phyloP scores from a whole-genome alignment of 2,888 invertebrate species.

The Chloromyia formosa region DNA sequence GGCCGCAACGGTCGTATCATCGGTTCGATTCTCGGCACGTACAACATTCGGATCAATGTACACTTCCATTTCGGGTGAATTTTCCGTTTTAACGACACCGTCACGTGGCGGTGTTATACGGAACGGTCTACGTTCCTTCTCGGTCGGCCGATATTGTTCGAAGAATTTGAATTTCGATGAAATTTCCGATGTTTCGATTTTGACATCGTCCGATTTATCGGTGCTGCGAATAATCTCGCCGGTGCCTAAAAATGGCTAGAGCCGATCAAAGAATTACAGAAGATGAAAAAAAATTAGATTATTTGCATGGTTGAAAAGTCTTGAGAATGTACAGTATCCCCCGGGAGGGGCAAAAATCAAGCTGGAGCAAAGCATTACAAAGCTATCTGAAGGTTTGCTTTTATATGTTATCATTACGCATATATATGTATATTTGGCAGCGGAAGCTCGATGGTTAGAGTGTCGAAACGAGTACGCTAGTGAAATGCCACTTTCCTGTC shows the following conservation, averaged over 20 bases:
- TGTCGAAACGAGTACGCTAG: too few species aligned
- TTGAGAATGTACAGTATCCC: too few species aligned
- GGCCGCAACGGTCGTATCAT: conserved; percentile 66
- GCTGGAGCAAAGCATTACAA: too few species aligned
- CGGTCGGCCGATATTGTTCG: conserved; percentile 83
- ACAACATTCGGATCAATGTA: conserved; percentile 79
- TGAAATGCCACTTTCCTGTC: too few species aligned
- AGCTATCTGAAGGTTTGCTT: too few species aligned
- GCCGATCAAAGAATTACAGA: too few species aligned
- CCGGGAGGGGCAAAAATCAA: too few species aligned
- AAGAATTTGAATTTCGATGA: conserved; percentile 90
- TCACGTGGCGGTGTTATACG: conserved; percentile 90
- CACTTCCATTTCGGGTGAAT: conserved; percentile 68
- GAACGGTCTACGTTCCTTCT: conserved; percentile 75
- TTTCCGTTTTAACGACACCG: conserved; percentile 69
- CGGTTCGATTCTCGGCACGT: conserved; percentile 67
- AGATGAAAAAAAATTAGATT: too few species aligned
- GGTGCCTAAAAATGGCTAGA: conserved; percentile 39
- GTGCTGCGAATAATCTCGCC: conserved; percentile 75
- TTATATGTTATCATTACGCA: too few species aligned
- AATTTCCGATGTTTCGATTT: conserved; percentile 83
- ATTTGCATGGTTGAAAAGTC: too few species aligned
- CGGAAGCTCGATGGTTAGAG: too few species aligned
- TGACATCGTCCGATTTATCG: conserved; percentile 78
- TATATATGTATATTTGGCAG: too few species aligned